phyloP scores from a whole-genome alignment of 53 echinoderm and acorn worm genomes.

The Echinarachnius parma region DNA sequence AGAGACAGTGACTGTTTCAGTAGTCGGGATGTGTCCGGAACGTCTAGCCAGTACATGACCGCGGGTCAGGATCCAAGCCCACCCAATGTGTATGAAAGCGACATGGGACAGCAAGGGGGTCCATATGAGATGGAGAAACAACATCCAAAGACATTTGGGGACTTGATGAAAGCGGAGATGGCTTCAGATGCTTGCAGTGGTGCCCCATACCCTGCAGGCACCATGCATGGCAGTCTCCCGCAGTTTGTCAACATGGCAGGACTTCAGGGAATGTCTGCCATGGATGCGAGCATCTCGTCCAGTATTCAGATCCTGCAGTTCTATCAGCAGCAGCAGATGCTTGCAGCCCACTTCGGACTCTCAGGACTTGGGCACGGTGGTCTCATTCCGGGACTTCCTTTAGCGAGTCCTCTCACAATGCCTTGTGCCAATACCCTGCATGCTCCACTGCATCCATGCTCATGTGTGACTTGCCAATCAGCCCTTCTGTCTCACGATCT shows the following conservation, averaged over 20 bases:
- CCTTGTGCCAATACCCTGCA: constrained; percentile 28
- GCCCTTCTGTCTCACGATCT: constrained; percentile 19
- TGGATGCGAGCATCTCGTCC: constrained; percentile 33
- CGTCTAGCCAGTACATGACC: constrained; percentile 25
- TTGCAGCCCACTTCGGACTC: constrained; percentile 19
- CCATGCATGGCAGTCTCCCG: neutral
- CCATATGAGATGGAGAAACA: constrained; percentile 11
- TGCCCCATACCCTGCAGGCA: neutral
- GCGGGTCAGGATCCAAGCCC: constrained; percentile 29
- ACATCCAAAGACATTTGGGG: constrained; percentile 4
- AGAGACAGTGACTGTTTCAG: neutral
- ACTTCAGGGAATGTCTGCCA: constrained; percentile 18
- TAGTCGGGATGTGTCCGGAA: constrained; percentile 19
- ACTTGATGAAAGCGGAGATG: constrained; percentile 7
- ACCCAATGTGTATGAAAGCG: too few relatives aligned
- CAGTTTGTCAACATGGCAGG: constrained; percentile 16
- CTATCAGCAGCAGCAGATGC: constrained; percentile 36
- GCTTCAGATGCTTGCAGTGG: neutral
- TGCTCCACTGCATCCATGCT: constrained; percentile 19
- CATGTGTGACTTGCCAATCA: constrained; percentile 33
- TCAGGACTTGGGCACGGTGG: constrained; percentile 21
- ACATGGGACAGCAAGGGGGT: too few relatives aligned
- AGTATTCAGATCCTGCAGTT: constrained; percentile 35
- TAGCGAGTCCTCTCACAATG: constrained; percentile 7
- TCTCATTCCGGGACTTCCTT: constrained; percentile 5